Percentiles rank a stretch among this genome's conserved stretches.
phyloP scores from a whole-genome alignment of 2,797 vertebrate species.

The Tarsius wallacei region DNA sequence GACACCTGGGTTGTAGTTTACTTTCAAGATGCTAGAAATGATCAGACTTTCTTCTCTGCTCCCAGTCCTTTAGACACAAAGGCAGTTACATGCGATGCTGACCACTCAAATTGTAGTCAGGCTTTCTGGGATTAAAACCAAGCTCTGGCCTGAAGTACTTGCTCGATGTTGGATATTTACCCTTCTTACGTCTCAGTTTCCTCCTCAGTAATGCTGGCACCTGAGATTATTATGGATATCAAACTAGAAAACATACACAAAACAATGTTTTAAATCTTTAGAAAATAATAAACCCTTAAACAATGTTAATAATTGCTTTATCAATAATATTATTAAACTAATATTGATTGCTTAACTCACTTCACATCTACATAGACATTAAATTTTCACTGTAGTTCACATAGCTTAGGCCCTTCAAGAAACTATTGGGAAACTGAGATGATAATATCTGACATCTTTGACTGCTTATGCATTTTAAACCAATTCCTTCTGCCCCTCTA shows the following conservation, averaged over 20 bases:
- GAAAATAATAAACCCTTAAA: not conserved
- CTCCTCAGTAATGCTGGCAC: not conserved
- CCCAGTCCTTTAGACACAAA: not conserved
- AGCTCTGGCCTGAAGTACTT: not conserved
- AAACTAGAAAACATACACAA: conserved; percentile 12
- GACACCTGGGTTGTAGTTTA: not conserved
- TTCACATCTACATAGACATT: conserved; percentile 19
- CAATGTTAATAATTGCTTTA: not conserved
- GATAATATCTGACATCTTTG: not conserved
- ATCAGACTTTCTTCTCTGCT: not conserved
- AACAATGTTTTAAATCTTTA: not conserved
- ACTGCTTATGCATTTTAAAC: not conserved
- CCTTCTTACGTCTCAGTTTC: not conserved
- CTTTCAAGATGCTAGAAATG: not conserved
- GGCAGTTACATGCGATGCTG: not conserved
- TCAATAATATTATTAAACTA: not conserved
- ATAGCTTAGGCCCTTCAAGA: not conserved
- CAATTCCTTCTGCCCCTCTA: not conserved
- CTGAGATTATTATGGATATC: not conserved
- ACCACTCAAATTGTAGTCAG: not conserved
- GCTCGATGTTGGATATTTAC: not conserved
- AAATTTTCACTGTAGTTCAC: conserved; percentile 32
- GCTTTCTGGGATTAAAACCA: not conserved
- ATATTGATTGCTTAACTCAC: not conserved
- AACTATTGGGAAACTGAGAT: conserved; percentile 35